These are phyloP conservation scores for Aix galericulata DNA, from an alignment of 2,113 vertebrate species.

Conservation along the genomic window DNA sequence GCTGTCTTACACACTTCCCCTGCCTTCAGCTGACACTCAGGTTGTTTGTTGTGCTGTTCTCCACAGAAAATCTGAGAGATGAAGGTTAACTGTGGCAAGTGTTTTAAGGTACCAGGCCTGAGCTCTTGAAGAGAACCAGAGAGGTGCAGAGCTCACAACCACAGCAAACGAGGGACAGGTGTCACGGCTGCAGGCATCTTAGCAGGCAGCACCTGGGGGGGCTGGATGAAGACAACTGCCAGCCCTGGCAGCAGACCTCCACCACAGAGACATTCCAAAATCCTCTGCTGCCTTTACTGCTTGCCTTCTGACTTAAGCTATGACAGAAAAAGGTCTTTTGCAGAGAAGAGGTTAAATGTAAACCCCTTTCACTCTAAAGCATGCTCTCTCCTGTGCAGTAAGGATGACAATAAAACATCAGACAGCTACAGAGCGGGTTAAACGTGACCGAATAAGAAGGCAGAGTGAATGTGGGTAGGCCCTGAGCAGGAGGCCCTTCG, in stretches of 20 bases:
- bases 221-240: neutral
- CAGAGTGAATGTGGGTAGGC: neutral
- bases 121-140: neutral
- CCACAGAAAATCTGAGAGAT: neutral
- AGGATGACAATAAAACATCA: neutral
- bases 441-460: neutral
- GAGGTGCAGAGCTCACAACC: neutral
- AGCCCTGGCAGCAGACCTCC: neutral
- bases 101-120: neutral
- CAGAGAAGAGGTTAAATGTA: neutral
- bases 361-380: neutral
- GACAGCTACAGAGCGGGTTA: neutral
- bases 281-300: neutral
- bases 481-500: neutral
- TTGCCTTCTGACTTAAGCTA: neutral
- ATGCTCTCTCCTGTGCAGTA: neutral
- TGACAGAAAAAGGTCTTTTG: neutral
- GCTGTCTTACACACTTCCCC: neutral
- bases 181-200: neutral
- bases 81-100: neutral
- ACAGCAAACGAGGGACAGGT: neutral
- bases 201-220: neutral
- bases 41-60: accelerated
- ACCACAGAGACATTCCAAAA: neutral
- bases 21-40: neutral